phyloP scores from a whole-genome alignment of 2,113 vertebrate genomes.

The Gambusia affinis region DNA sequence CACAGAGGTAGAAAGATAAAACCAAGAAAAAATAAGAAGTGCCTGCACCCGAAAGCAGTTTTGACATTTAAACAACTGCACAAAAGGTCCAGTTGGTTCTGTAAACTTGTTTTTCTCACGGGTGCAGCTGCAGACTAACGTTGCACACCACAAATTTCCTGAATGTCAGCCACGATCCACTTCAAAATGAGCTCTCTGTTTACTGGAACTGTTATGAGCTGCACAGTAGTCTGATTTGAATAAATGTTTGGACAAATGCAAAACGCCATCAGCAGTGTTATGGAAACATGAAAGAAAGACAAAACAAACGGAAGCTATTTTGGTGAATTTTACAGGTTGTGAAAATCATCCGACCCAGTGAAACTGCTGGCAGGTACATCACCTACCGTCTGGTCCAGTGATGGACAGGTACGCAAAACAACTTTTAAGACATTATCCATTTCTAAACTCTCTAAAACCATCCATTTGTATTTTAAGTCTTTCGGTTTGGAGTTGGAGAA shows the following conservation, averaged over 20 bases:
- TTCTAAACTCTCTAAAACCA: too few relatives aligned
- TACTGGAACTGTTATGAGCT: not conserved
- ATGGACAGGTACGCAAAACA: constrained; percentile 19
- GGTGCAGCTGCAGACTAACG: not conserved
- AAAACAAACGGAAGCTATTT: too few relatives aligned
- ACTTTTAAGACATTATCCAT: too few relatives aligned
- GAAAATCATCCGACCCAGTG: constrained; percentile 97
- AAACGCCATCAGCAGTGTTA: not conserved
- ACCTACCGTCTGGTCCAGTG: constrained; percentile 96
- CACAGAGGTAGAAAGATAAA: too few relatives aligned
- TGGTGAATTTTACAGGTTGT: constrained; percentile 83
- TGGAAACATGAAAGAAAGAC: not conserved
- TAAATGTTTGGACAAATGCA: not conserved
- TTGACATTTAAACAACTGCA: too few relatives aligned
- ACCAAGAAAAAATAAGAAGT: too few relatives aligned
- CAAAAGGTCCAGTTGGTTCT: too few relatives aligned
- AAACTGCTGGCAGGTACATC: constrained; percentile 95
- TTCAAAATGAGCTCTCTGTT: not conserved
- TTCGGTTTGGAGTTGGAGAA: not conserved
- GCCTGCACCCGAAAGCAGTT: too few relatives aligned
- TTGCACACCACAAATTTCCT: too few relatives aligned
- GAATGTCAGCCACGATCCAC: not conserved
- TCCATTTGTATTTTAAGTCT: not conserved
- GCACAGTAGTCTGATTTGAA: not conserved
- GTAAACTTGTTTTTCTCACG: not conserved